Conservation (phyloP, 2,888 invertebrate species). For the Elysia crispata region DNA sequence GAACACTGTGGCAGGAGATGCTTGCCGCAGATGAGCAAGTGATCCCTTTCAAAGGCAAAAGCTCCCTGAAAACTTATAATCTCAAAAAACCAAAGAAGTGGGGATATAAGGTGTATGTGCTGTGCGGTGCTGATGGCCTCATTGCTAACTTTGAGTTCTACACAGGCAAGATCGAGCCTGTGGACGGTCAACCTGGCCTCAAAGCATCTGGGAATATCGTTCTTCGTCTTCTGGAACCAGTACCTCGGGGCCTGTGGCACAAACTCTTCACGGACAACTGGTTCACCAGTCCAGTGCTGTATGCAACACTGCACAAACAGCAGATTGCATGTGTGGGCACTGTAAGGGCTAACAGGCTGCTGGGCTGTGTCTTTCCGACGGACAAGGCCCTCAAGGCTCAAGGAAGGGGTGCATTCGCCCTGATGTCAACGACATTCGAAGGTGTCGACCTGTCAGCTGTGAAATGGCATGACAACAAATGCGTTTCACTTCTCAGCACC, state of each 20-base stretch:
- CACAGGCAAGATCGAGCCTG: slow-evolving; percentile 1
- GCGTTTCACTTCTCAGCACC: not conserved
- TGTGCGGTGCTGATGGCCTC: not conserved
- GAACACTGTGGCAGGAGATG: not conserved
- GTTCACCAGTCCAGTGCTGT: slow-evolving; percentile 1
- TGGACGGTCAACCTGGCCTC: slow-evolving; percentile 6
- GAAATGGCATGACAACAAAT: not conserved
- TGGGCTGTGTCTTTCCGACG: not conserved
- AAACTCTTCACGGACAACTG: slow-evolving; percentile 12
- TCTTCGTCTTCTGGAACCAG: not conserved
- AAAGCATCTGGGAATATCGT: slow-evolving; percentile 30
- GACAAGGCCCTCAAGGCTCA: not conserved
- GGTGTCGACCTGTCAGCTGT: not conserved
- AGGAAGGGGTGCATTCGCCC: not conserved
- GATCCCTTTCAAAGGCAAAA: slow-evolving; percentile 21
- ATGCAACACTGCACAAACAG: slow-evolving; percentile 1
- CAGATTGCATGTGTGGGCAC: slow-evolving; percentile 17
- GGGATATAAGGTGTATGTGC: slow-evolving; percentile 23
- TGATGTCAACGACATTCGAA: not conserved
- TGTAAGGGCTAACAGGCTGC: slow-evolving; percentile 20
- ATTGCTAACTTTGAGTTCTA: not conserved
- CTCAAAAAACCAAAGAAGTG: slow-evolving; percentile 32
- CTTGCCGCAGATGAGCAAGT: slow-evolving; percentile 12
- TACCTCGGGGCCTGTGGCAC: slow-evolving; percentile 26
- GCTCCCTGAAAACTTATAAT: slow-evolving; percentile 17